These are phyloP conservation scores for Girardia tigrina DNA, from an alignment of 2,888 invertebrate species.

Conservation along the genomic window DNA sequence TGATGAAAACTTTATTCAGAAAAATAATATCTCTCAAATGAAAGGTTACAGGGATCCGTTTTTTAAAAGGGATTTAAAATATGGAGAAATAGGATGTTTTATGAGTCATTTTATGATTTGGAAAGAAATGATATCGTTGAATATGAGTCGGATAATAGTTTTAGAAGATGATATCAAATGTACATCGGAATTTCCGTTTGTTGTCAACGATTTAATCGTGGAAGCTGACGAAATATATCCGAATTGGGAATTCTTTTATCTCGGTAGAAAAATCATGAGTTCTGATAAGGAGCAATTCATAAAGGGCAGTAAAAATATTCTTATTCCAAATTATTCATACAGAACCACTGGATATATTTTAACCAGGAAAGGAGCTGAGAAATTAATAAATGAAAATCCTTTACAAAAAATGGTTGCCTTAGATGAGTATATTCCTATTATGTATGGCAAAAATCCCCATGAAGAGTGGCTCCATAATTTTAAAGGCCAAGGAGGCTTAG, in stretches of 20 bases:
- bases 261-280: slow-evolving; percentile 74
- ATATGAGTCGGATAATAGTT: slow-evolving; percentile 58
- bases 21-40: slow-evolving; percentile 24
- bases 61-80: slow-evolving; percentile 65
- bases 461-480: slow-evolving; percentile 1
- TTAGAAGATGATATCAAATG: slow-evolving; percentile 90
- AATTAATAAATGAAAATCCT: slow-evolving; percentile 67
- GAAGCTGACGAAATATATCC: slow-evolving; percentile 56
- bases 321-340: slow-evolving; percentile 74
- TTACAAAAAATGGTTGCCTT: slow-evolving; percentile 73
- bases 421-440: slow-evolving; percentile 86
- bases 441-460: slow-evolving; percentile 56
- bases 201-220: slow-evolving; percentile 57
- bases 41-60: slow-evolving; percentile 29
- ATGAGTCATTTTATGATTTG: slow-evolving; percentile 81
- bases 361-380: slow-evolving; percentile 65
- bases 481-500: neutral
- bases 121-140: slow-evolving; percentile 56
- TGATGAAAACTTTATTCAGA: neutral
- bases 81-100: slow-evolving; percentile 94
- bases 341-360: slow-evolving; percentile 91
- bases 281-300: slow-evolving; percentile 57
- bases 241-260: slow-evolving; percentile 77
- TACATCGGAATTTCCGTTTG: slow-evolving; percentile 62
- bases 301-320: slow-evolving; percentile 56